A percentile compares a stretch with the other conserved stretches of the same genome.
These are phyloP conservation scores for Hydractinia symbiolongicarpus DNA, from an alignment of 30 jellyfish, hydroid and myxozoan species.

Conservation along the genomic window DNA sequence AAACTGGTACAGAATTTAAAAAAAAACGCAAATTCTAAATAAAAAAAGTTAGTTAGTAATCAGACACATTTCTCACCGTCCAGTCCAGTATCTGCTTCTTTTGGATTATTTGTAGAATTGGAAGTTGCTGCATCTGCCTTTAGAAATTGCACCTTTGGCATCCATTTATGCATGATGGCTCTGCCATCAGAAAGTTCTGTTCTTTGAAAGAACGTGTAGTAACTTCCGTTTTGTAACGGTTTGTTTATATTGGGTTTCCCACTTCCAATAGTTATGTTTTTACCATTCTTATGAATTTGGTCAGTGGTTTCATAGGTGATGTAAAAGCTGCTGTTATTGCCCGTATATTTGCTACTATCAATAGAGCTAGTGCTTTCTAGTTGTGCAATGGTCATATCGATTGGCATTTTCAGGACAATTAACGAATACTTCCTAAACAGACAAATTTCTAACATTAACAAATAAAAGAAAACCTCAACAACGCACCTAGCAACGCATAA, in stretches of 20 bases:
- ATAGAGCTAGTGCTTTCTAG: too few relatives aligned
- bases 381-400: too few relatives aligned
- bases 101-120: constrained; percentile 7
- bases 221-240: constrained; percentile 1
- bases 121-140: not conserved
- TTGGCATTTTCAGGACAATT: too few relatives aligned
- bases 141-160: not conserved
- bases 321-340: too few relatives aligned
- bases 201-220: constrained; percentile 23
- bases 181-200: constrained; percentile 2
- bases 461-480: too few relatives aligned
- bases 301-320: too few relatives aligned
- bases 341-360: too few relatives aligned
- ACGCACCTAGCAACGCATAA: too few relatives aligned
- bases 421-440: too few relatives aligned
- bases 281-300: too few relatives aligned
- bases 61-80: constrained; percentile 7
- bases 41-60: not conserved
- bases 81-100: constrained; percentile 1
- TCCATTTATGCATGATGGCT: constrained; percentile 1
- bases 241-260: not conserved
- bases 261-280: too few relatives aligned
- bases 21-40: not conserved
- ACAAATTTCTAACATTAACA: too few relatives aligned
- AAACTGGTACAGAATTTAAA: not conserved